Evolutionary conservation across 2,113 vertebrate species (phyloP).

Genomic region (Crypturellus undulatus): DNA sequence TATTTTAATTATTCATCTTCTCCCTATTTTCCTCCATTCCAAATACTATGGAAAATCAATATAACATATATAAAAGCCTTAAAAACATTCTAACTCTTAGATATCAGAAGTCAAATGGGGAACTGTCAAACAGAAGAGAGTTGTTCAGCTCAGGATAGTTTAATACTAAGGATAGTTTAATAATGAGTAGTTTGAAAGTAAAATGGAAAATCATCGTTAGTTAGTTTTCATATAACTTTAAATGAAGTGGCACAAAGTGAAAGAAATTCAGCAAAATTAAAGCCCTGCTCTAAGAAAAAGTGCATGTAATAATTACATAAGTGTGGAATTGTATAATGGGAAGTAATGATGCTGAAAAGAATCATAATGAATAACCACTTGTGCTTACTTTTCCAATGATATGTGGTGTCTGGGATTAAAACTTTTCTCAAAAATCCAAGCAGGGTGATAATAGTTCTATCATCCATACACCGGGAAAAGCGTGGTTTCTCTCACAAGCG

Average conservation of each 20-base stretch:
- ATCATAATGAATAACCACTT: not conserved
- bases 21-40: not conserved
- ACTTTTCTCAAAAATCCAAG: not conserved
- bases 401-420: not conserved
- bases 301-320: not conserved
- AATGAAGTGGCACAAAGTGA: not conserved
- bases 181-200: not conserved
- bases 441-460: not conserved
- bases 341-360: not conserved
- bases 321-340: not conserved
- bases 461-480: not conserved
- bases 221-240: not conserved
- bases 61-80: not conserved
- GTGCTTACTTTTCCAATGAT: not conserved
- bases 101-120: not conserved
- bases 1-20: not conserved
- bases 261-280: not conserved
- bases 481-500: not conserved
- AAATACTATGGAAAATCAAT: not conserved
- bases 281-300: not conserved
- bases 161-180: not conserved
- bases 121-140: not conserved
- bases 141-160: not conserved
- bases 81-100: not conserved
- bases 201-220: not conserved